phyloP scores from a whole-genome alignment of 2,113 vertebrate genomes.

The Dicaeum eximium region DNA sequence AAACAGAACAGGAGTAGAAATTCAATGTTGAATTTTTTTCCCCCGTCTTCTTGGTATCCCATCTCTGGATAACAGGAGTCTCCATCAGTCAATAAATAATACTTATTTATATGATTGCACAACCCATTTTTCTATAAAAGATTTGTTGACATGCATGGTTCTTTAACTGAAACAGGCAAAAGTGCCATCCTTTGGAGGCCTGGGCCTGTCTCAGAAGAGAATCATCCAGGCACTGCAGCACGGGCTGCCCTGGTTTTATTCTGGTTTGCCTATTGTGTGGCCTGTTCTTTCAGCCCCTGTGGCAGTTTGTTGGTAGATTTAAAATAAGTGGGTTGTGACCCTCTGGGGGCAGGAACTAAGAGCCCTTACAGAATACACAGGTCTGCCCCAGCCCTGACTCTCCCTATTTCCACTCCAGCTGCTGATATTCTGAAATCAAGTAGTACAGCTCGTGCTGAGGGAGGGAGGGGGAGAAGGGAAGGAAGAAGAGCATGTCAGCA shows the following conservation, averaged over 20 bases:
- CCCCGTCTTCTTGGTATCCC: background rate
- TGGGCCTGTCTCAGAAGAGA: background rate
- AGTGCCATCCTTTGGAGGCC: background rate
- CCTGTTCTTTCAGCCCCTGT: background rate
- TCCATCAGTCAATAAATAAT: background rate
- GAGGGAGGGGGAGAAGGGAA: background rate
- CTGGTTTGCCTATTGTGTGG: background rate
- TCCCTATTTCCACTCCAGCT: background rate
- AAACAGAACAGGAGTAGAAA: background rate
- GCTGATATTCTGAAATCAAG: background rate
- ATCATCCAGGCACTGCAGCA: background rate
- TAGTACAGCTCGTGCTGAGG: background rate
- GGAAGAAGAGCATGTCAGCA: background rate
- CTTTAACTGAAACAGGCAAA: background rate
- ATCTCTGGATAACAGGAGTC: background rate
- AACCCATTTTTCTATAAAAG: background rate
- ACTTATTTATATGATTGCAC: background rate
- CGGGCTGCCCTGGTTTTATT: background rate
- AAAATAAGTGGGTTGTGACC: background rate
- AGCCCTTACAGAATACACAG: background rate
- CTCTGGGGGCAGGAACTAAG: background rate
- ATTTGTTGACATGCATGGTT: background rate
- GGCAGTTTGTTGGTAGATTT: background rate
- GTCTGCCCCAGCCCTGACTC: background rate
- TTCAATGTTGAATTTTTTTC: background rate